These are phyloP conservation scores for Leucophenga maculata DNA, from an alignment of 2,888 invertebrate genomes.

Conservation along the genomic window DNA sequence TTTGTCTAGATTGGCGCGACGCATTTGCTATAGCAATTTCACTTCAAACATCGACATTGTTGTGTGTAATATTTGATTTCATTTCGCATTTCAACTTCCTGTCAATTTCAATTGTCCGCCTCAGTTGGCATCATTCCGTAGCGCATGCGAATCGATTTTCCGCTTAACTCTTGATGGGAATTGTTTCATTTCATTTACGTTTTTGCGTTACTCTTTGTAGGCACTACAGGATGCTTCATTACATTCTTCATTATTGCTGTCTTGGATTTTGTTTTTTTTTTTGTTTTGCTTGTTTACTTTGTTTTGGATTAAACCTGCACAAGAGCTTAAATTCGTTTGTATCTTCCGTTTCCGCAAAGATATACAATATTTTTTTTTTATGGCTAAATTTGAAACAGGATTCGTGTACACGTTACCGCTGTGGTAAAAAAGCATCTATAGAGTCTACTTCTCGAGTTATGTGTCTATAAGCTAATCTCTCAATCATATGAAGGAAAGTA, in stretches of 20 bases:
- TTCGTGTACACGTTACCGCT: too few relatives aligned
- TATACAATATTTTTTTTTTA: slow-evolving; percentile 39
- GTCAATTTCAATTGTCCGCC: not conserved
- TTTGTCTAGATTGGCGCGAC: slow-evolving; percentile 20
- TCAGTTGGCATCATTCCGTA: not conserved
- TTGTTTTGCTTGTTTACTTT: slow-evolving; percentile 49
- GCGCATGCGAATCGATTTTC: too few relatives aligned
- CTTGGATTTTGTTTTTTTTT: not conserved
- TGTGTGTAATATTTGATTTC: not conserved
- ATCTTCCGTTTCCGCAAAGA: slow-evolving; percentile 38
- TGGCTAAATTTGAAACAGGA: too few relatives aligned
- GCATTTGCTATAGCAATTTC: not conserved
- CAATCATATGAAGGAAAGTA: too few relatives aligned
- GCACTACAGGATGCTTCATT: slow-evolving; percentile 4
- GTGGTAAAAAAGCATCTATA: too few relatives aligned
- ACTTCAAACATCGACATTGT: not conserved
- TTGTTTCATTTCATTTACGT: not conserved
- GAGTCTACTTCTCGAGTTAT: too few relatives aligned
- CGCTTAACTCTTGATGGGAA: not conserved
- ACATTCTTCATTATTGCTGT: slow-evolving; percentile 19
- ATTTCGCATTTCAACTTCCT: not conserved
- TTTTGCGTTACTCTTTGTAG: not conserved
- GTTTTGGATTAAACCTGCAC: slow-evolving; percentile 61
- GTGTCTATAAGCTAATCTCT: too few relatives aligned
- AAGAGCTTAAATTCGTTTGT: slow-evolving; percentile 58